These are phyloP conservation scores for Temnothorax ravouxi DNA, from an alignment of 2,888 invertebrate species.

Conservation along the genomic window DNA sequence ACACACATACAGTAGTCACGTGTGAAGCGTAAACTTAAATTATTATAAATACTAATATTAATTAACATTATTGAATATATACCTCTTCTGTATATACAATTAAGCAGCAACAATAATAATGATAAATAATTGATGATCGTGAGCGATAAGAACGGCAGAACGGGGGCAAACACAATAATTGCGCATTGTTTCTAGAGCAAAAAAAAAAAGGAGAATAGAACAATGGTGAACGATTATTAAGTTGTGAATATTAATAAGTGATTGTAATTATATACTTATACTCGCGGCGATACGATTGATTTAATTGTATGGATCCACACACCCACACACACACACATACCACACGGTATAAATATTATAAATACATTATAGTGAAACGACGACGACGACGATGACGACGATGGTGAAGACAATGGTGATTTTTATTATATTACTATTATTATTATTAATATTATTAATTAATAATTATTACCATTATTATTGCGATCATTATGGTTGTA, in stretches of 20 bases:
- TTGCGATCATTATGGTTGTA: slow-evolving; percentile 48
- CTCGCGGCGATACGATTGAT: slow-evolving; percentile 74
- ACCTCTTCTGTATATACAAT: slow-evolving; percentile 83
- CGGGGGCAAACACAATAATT: slow-evolving; percentile 68
- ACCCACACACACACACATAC: not conserved
- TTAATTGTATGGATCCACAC: slow-evolving; percentile 72
- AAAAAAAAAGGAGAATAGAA: slow-evolving; percentile 26
- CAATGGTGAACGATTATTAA: slow-evolving; percentile 68
- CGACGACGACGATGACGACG: slow-evolving; percentile 49
- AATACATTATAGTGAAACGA: slow-evolving; percentile 66
- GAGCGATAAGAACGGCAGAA: slow-evolving; percentile 68
- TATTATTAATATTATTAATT: slow-evolving; percentile 61
- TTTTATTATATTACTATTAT: slow-evolving; percentile 56
- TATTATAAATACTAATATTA: slow-evolving; percentile 77
- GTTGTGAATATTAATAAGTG: slow-evolving; percentile 77
- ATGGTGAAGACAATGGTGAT: slow-evolving; percentile 46
- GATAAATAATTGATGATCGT: slow-evolving; percentile 69
- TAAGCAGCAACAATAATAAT: slow-evolving; percentile 79
- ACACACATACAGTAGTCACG: slow-evolving; percentile 63
- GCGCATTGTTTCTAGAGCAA: slow-evolving; percentile 64
- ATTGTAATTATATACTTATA: slow-evolving; percentile 70
- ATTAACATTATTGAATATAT: slow-evolving; percentile 80
- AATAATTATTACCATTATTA: slow-evolving; percentile 62
- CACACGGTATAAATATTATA: slow-evolving; percentile 80
- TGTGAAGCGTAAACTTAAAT: slow-evolving; percentile 78